Evolutionary conservation across 2,113 vertebrate genomes (phyloP).

Genomic region (Apus apus): DNA sequence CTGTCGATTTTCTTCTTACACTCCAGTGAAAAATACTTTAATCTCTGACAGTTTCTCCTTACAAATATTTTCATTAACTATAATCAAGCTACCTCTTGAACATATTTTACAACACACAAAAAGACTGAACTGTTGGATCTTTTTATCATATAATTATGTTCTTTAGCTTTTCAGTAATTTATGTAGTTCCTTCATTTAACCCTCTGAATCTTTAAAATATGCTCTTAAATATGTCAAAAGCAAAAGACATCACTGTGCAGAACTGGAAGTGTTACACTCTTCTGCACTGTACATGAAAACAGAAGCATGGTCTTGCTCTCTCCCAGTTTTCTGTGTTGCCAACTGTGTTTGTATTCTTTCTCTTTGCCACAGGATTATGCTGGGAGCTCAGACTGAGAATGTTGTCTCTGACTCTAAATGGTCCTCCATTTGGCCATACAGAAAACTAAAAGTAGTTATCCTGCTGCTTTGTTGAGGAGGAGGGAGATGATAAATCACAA

Average conservation of each 20-base stretch:
- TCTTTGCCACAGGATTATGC: not conserved
- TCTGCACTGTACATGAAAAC: slow-evolving; percentile 1
- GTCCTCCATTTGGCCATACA: not conserved
- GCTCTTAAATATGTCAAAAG: not conserved
- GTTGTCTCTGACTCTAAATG: not conserved
- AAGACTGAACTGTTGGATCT: not conserved
- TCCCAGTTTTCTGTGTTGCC: not conserved
- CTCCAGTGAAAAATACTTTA: not conserved
- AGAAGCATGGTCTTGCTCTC: not conserved
- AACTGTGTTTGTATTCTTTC: not conserved
- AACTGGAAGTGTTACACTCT: not conserved
- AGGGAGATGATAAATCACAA: not conserved
- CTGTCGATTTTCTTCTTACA: not conserved
- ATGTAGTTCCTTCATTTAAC: not conserved
- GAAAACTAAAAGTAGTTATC: not conserved
- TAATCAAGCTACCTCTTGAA: not conserved
- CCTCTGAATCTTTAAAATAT: not conserved
- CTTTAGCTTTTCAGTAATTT: not conserved
- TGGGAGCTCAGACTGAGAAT: not conserved
- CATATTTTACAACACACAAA: not conserved
- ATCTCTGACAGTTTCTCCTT: not conserved
- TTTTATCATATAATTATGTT: not conserved
- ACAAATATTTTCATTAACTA: not conserved
- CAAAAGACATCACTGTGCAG: not conserved
- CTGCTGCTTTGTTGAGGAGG: not conserved